Evolutionary conservation across 2,113 vertebrate species (phyloP).

Genomic region (Vidua chalybeata): DNA sequence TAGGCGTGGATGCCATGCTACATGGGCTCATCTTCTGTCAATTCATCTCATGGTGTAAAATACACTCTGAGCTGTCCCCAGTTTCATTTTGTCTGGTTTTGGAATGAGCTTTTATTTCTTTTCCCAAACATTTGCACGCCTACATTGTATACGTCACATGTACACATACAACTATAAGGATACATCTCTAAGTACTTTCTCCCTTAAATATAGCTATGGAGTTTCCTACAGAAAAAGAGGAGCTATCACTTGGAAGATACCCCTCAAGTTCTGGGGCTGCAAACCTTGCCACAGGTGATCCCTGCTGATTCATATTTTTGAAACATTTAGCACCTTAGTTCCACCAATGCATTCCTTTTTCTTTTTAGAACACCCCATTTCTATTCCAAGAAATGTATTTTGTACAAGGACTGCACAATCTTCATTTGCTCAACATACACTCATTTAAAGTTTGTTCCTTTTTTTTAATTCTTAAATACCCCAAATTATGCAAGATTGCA

Average conservation of each 20-base stretch:
- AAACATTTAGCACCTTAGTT: neutral
- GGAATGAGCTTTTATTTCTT: neutral
- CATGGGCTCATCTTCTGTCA: neutral
- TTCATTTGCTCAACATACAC: neutral
- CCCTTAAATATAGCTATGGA: neutral
- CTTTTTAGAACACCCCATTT: neutral
- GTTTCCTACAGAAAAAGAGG: neutral
- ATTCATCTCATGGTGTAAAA: neutral
- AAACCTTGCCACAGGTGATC: neutral
- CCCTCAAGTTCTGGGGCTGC: no score
- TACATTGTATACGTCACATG: rapidly evolving
- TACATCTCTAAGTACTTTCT: neutral
- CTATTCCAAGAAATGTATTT: neutral
- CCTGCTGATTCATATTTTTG: neutral
- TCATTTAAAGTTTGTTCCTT: neutral
- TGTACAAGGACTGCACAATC: neutral
- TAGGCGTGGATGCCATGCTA: rapidly evolving
- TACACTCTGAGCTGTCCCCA: rapidly evolving
- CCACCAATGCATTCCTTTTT: neutral
- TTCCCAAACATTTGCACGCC: neutral
- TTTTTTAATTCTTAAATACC: neutral
- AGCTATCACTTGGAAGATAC: neutral
- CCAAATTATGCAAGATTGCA: neutral
- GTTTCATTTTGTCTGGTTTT: rapidly evolving
- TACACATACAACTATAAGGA: rapidly evolving